Base-by-base conservation (phyloP, 2,113 vertebrate species). In the Sorex araneus region DNA sequence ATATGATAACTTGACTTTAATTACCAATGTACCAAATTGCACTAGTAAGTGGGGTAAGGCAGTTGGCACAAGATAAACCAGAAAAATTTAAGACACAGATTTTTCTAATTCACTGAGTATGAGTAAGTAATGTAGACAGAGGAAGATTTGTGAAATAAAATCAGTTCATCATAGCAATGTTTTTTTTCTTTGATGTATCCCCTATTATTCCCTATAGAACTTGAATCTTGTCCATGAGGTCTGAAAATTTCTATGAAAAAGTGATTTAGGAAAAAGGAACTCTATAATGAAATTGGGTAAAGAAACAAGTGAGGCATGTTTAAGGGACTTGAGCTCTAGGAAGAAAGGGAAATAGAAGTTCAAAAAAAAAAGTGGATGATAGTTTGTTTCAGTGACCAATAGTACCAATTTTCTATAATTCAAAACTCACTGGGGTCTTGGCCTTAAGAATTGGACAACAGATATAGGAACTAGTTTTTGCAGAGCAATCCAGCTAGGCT, bases 351-450 rank as follows among this genome's bases (percentile, higher is more conserved):
- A 69, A 16, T 69, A 13, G 54, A 3, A 60, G 54, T 40, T 64
- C 27, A 81, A n/a, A 43, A 0, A 19, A 11, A 40, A 21, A 28
- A 3, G 4, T 47, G 25, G 8, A 8, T 12, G 23, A 23, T 4
- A 66, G 18, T 11, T 67, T 50, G n/a, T 36, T 54, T 0, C 2
- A 87, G 4, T 8, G 12, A 79, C 50, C 36, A 43, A 60, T 3
- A 40, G 7, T 40, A 71, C 13, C 1, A 16, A n/a, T 15, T 6
- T 13, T 1, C 8, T 11, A 19, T 2, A 64, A 6, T 4, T 1
- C 3, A 60, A 83, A 32, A 13, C 4, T 85, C 30, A 40, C 3
- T 64, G 23, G 82, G 27, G 23, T 15, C 25, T 74, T 67, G 32
- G 66, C 25, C 54, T 36, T 64, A 28, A 8, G 25, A 30, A 74